Evolutionary conservation across 2,797 vertebrate genomes (phyloP).

Genomic region (Limnodromus scolopaceus): DNA sequence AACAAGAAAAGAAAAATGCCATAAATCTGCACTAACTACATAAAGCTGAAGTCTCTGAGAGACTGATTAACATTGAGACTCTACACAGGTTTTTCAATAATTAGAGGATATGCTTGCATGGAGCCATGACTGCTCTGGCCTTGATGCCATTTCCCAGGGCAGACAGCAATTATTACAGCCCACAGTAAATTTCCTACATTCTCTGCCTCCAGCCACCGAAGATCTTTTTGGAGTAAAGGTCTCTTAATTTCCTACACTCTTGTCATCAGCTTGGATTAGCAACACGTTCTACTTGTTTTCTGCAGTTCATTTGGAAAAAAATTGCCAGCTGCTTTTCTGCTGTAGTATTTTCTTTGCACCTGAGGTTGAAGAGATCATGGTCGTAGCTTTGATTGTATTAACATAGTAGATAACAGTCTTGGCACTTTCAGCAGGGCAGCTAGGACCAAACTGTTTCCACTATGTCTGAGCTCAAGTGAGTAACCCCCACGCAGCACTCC

Average conservation of each 20-base stretch:
- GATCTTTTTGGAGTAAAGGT: constrained; percentile 84
- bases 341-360: constrained; percentile 24
- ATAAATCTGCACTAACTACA: constrained; percentile 92
- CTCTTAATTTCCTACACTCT: constrained; percentile 86
- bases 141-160: constrained; percentile 91
- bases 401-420: not conserved
- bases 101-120: constrained; percentile 88
- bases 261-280: constrained; percentile 73
- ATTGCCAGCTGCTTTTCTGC: constrained; percentile 64
- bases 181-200: constrained; percentile 78
- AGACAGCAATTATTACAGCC: constrained; percentile 88
- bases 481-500: not conserved
- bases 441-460: constrained; percentile 5
- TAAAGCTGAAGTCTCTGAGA: constrained; percentile 92
- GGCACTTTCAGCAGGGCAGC: constrained; percentile 3
- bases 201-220: constrained; percentile 79
- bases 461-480: not conserved
- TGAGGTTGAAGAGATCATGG: constrained; percentile 23
- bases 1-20: constrained; percentile 89
- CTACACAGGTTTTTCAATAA: constrained; percentile 87
- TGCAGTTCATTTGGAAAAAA: constrained; percentile 6
- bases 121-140: constrained; percentile 81
- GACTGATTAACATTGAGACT: constrained; percentile 96
- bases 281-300: constrained; percentile 37
- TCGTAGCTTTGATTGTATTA: constrained; percentile 47